Percentiles rank a stretch among this genome's conserved stretches.
Conservation (phyloP, 2,888 invertebrate genomes). For the Iphiclides podalirius region DNA sequence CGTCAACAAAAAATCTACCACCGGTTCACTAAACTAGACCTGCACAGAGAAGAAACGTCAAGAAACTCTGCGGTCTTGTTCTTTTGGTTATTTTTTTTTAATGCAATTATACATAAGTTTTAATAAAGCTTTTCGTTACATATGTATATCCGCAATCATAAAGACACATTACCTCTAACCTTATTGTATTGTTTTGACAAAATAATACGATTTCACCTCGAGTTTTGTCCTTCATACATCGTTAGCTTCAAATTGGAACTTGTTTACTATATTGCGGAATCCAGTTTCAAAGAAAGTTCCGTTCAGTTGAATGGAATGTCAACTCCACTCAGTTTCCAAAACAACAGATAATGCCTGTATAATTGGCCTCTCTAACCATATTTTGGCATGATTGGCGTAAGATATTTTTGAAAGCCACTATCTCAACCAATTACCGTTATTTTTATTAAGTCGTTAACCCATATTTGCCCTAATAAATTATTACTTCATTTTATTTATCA, state of each 20-base stretch:
- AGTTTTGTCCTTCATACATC: slow-evolving; percentile 38
- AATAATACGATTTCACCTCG: slow-evolving; percentile 37
- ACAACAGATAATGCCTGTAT: slow-evolving; percentile 43
- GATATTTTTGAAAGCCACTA: slow-evolving; percentile 17
- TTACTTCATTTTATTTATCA: no score
- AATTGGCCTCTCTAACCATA: slow-evolving; percentile 41
- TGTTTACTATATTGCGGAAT: slow-evolving; percentile 26
- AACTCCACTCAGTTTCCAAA: slow-evolving; percentile 39
- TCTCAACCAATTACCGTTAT: neutral
- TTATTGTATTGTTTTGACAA: slow-evolving; percentile 36
- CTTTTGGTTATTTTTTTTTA: no score
- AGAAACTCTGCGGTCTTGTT: no score
- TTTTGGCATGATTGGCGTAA: slow-evolving; percentile 30
- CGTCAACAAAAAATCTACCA: no score
- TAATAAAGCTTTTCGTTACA: no score
- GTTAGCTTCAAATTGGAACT: slow-evolving; percentile 37
- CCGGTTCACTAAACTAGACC: no score
- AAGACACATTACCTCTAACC: no score
- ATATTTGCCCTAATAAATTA: neutral
- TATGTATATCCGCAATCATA: no score
- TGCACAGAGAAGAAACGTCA: no score
- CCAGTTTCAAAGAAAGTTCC: slow-evolving; percentile 47
- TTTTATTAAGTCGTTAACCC: neutral
- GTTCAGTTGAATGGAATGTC: slow-evolving; percentile 32
- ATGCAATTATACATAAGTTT: no score